Conservation (phyloP, 2,888 invertebrate genomes). For the Nemotelus nigrinus region DNA sequence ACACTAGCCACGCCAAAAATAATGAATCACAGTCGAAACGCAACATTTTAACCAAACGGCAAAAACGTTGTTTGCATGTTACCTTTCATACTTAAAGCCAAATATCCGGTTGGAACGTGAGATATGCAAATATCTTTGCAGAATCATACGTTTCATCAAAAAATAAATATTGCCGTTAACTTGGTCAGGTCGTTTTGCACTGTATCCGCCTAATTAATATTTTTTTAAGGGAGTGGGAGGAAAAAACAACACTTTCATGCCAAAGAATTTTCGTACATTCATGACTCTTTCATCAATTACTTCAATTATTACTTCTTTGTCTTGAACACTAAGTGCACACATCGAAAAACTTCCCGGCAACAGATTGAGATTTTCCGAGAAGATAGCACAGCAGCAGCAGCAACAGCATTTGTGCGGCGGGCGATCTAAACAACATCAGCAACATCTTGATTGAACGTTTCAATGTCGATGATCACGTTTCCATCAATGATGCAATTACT, state of each 20-base stretch:
- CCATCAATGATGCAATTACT: slow-evolving; percentile 29
- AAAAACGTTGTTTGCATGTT: too few relatives aligned
- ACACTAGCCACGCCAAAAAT: too few relatives aligned
- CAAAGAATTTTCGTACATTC: background rate
- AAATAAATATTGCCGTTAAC: slow-evolving; percentile 8
- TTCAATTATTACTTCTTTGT: background rate
- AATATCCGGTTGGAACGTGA: slow-evolving; percentile 4
- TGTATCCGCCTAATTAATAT: background rate
- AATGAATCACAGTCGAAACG: too few relatives aligned
- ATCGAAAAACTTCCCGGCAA: background rate
- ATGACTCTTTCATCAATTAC: background rate
- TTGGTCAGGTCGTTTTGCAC: background rate
- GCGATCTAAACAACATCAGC: background rate
- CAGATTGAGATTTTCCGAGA: background rate
- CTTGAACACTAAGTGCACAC: background rate
- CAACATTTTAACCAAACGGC: too few relatives aligned
- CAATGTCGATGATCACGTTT: slow-evolving; percentile 31
- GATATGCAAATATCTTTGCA: slow-evolving; percentile 10
- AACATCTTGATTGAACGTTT: slow-evolving; percentile 29
- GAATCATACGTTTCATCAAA: background rate
- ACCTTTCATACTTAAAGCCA: background rate
- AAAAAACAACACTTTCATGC: background rate
- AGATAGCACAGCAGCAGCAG: background rate
- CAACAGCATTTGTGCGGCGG: too few relatives aligned
- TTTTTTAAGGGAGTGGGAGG: background rate